Evolutionary conservation across 2,113 vertebrate genomes (phyloP), one percentile per base, ranked within the genome.

Genomic region (Chrysemys picta): DNA sequence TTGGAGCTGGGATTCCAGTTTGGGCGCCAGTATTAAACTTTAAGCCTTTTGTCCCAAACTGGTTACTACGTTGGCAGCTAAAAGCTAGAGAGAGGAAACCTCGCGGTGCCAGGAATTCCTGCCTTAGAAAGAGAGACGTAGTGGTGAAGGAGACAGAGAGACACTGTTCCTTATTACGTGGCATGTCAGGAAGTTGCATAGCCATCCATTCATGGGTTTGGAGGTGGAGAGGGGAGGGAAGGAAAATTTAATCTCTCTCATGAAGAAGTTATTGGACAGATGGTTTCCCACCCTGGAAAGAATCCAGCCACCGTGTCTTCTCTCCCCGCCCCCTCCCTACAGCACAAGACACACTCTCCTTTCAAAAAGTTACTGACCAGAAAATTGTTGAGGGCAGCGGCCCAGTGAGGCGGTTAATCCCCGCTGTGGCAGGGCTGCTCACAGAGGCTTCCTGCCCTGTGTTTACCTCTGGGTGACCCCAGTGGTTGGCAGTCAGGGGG

Each of bases 281-380:
- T 85, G 50, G 10, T 88, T 96, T 96, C 96, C 85, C 9, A 0
- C 59, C 80, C 93, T 94, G 96, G 94, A 93, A 65, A 65, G 45
- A 65, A 82, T 85, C 94, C 89, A 94, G 84, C 80, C 29, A 38
- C 35, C 65, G 29, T 93, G 97, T 85, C 91, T 93, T 96, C 84
- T 78, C 47, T 59, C 83, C 50, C 80, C 52, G 25, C 82, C 89
- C 75, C 27, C 80, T 82, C 92, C 93, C 85, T 56, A 17, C 78
- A 1, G 25, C 94, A 87, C n/a, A 16, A 96, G 93, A 91, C 97
- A 95, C 85, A 3, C 96, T 97, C 93, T 97, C 88, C 97, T 96
- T 96, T 97, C 97, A 89, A 76, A 84, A 93, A 96, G 82, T 94
- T 89, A 97, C 89, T 94, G 97, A 97, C 95, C 96, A 97, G 96